These are phyloP conservation scores for Phylloscopus trochilus DNA, from an alignment of 2,113 vertebrate genomes.

Conservation along the genomic window DNA sequence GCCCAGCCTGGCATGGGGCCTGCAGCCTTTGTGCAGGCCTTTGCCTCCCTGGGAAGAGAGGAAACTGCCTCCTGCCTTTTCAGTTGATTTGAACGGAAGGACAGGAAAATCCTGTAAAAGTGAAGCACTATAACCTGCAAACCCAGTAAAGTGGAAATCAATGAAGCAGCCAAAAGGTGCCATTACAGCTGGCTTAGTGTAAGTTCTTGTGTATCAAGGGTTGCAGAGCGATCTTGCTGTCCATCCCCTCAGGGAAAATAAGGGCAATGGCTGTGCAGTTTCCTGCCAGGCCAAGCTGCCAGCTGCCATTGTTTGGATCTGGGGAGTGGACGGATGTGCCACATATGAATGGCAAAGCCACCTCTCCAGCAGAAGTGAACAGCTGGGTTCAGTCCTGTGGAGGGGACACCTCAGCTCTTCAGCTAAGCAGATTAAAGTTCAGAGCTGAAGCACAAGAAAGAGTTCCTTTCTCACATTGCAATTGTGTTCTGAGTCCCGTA, in stretches of 20 bases:
- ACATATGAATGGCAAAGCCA: background rate
- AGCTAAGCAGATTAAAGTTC: background rate
- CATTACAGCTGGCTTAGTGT: background rate
- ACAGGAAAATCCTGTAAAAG: background rate
- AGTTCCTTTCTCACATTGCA: background rate
- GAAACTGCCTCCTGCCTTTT: background rate
- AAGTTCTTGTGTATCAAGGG: background rate
- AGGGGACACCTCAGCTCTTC: background rate
- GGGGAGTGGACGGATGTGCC: background rate
- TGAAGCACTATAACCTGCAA: background rate
- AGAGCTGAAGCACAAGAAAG: background rate
- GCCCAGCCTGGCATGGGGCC: no score
- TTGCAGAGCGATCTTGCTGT: background rate
- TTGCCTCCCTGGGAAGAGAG: background rate
- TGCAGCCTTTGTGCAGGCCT: background rate
- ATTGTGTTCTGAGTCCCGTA: fast-evolving
- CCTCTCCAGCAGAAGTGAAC: background rate
- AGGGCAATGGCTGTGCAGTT: background rate
- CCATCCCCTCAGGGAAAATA: background rate
- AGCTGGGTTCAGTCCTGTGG: background rate
- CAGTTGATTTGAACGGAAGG: background rate
- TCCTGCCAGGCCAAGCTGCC: background rate
- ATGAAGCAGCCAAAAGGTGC: conserved; percentile 24
- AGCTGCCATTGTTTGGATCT: background rate
- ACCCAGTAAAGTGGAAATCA: conserved; percentile 38